Percentiles rank a stretch among this genome's conserved stretches.
Evolutionary conservation across 1,140 invertebrate species (phyloP).

Genomic region (Habropoda laboriosa): DNA sequence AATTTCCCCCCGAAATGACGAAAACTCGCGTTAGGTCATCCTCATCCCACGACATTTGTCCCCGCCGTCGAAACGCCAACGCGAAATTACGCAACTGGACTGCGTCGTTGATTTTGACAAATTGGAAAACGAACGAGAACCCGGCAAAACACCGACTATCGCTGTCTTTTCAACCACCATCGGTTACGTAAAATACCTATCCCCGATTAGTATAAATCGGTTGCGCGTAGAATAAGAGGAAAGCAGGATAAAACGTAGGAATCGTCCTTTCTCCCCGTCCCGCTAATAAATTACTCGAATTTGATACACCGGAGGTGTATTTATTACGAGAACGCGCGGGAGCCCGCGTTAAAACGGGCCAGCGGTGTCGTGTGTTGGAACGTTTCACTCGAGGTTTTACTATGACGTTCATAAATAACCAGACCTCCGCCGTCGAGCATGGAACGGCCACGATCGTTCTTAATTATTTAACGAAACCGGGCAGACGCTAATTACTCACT

Average conservation of each 20-base stretch:
- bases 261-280: constrained; percentile 5
- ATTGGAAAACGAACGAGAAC: not conserved
- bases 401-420: constrained; percentile 32
- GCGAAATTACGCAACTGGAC: no score
- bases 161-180: not conserved
- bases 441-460: constrained; percentile 10
- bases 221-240: not conserved
- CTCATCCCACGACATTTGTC: not conserved
- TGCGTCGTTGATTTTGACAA: not conserved
- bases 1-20: no score
- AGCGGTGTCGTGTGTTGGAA: not conserved
- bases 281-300: constrained; percentile 19
- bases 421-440: not conserved
- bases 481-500: constrained; percentile 45
- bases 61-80: no score
- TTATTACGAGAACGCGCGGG: not conserved
- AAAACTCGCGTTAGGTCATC: not conserved
- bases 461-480: constrained; percentile 52
- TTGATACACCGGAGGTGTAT: not conserved
- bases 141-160: no score
- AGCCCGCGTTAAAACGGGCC: not conserved
- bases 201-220: constrained; percentile 2
- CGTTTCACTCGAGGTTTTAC: constrained; percentile 20
- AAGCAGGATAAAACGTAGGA: not conserved
- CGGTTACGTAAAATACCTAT: constrained; percentile 10